Conservation (phyloP, 2,888 invertebrate species). For the Lysandra coridon region DNA sequence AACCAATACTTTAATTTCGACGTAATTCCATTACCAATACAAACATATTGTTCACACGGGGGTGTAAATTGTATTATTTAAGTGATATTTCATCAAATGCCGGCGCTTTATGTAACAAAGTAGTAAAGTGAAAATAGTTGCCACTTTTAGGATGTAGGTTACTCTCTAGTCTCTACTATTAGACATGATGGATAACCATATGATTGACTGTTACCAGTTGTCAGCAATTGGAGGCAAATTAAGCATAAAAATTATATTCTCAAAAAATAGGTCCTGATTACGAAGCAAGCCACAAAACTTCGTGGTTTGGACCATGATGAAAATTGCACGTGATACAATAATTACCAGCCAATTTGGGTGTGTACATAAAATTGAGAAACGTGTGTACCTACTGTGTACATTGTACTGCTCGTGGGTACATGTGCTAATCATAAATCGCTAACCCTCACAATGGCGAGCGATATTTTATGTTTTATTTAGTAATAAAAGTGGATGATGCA, state of each 20-base stretch:
- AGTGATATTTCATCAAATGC: slow-evolving; percentile 15
- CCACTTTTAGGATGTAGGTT: neutral
- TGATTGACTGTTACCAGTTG: too few relatives aligned
- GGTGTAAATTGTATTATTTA: slow-evolving; percentile 15
- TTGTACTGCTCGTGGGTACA: slow-evolving; percentile 36
- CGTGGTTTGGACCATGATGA: too few relatives aligned
- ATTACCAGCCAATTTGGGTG: too few relatives aligned
- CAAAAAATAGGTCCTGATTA: too few relatives aligned
- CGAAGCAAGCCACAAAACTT: too few relatives aligned
- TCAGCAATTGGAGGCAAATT: too few relatives aligned
- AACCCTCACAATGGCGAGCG: slow-evolving; percentile 49
- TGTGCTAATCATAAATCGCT: slow-evolving; percentile 54
- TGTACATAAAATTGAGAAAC: too few relatives aligned
- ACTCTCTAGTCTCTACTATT: too few relatives aligned
- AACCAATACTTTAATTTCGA: slow-evolving; percentile 62
- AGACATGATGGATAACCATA: too few relatives aligned
- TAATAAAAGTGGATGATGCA: slow-evolving; percentile 65
- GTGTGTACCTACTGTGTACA: neutral
- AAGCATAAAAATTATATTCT: too few relatives aligned
- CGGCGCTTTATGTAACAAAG: neutral
- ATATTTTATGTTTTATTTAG: slow-evolving; percentile 68
- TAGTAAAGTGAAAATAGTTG: neutral
- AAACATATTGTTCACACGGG: slow-evolving; percentile 58
- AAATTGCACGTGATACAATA: too few relatives aligned
- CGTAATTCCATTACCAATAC: slow-evolving; percentile 55